phyloP scores from a whole-genome alignment of 2,113 vertebrate genomes.

The Miniopterus natalensis region DNA sequence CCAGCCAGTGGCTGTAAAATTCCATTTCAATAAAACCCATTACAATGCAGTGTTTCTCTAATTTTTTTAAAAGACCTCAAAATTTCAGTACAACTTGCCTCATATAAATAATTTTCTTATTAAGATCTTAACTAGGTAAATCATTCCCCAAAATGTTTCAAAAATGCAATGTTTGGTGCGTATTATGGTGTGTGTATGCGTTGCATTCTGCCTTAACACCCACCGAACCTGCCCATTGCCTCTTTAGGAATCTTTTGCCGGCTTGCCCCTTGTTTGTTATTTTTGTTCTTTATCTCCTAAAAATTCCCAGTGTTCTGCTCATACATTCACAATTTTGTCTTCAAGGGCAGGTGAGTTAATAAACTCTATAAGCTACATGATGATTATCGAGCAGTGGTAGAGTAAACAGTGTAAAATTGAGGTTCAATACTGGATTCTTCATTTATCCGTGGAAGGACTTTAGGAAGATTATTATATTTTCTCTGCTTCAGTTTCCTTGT shows the following conservation, averaged over 20 bases:
- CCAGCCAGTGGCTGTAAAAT: not conserved
- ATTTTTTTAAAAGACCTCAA: not conserved
- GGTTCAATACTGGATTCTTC: not conserved
- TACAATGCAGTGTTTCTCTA: not conserved
- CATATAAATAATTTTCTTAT: constrained; percentile 35
- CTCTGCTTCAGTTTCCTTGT: not conserved
- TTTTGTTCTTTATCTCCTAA: not conserved
- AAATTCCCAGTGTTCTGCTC: not conserved
- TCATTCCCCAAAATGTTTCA: constrained; percentile 23
- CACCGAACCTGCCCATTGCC: not conserved
- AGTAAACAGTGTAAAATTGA: not conserved
- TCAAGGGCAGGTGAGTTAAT: not conserved
- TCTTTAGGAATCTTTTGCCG: not conserved
- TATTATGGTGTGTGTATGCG: not conserved
- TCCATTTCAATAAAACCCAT: not conserved
- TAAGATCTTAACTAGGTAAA: constrained; percentile 6
- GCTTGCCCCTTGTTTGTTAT: not conserved
- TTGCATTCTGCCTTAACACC: not conserved
- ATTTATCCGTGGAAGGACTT: not conserved
- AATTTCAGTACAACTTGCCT: constrained; percentile 24
- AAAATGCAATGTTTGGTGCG: not conserved
- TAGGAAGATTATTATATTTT: not conserved
- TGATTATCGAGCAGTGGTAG: not conserved
- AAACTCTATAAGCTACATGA: not conserved
- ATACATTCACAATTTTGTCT: not conserved